Percentiles rank a stretch among this genome's conserved stretches.
phyloP scores from a whole-genome alignment of 2,113 vertebrate species.

The Aplodontia rufa region DNA sequence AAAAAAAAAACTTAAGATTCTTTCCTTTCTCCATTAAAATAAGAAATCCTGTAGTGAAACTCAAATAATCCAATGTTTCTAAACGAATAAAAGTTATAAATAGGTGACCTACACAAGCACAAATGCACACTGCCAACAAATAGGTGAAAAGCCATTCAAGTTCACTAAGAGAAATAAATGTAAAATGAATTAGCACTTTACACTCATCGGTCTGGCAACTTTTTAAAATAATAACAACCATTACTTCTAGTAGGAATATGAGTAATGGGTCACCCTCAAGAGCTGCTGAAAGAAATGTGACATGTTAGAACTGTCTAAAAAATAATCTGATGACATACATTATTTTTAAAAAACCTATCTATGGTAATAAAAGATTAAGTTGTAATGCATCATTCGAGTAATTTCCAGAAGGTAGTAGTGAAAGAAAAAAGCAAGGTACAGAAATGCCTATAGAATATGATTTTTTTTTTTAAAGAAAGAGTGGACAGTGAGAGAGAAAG shows the following conservation, averaged over 20 bases:
- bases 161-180: neutral
- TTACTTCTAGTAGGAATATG: neutral
- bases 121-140: neutral
- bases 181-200: neutral
- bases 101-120: neutral
- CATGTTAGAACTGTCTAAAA: neutral
- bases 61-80: neutral
- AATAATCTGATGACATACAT: neutral
- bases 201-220: neutral
- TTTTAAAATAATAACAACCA: neutral
- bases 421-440: neutral
- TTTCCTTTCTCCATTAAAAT: constrained; percentile 1
- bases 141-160: neutral
- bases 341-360: neutral
- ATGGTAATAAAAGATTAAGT: neutral
- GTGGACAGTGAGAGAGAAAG: too few relatives aligned
- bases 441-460: neutral
- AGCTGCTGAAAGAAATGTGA: neutral
- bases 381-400: neutral
- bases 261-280: neutral
- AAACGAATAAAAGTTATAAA: constrained; percentile 5
- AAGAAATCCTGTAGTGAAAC: neutral
- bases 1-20: constrained; percentile 9
- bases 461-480: neutral
- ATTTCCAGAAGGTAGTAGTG: neutral